These are phyloP conservation scores for Phymorhynchus buccinoides DNA, from an alignment of 1,140 invertebrate species.

Conservation along the genomic window DNA sequence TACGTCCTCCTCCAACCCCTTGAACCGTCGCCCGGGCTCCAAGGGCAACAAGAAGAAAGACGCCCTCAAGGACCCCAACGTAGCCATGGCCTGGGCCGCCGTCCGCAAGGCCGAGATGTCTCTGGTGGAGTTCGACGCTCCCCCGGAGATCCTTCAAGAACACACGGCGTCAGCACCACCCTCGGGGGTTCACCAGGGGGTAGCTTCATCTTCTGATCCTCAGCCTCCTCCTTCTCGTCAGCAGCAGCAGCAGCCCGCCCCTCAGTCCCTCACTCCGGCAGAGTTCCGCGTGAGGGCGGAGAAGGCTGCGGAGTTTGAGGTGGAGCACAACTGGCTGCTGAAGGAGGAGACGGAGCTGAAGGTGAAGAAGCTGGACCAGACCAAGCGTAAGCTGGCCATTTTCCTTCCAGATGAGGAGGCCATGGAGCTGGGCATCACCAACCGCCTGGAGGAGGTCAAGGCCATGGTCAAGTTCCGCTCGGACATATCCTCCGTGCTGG, in stretches of 20 bases:
- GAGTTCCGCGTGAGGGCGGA: conserved; percentile 28
- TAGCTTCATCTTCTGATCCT: neutral
- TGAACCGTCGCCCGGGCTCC: neutral
- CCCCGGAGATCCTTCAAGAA: conserved; percentile 15
- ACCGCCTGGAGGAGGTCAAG: conserved; percentile 55
- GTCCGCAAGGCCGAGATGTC: conserved; percentile 25
- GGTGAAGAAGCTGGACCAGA: conserved; percentile 47
- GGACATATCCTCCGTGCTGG: conserved; percentile 52
- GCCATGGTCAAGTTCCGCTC: conserved; percentile 56
- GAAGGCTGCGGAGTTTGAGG: conserved; percentile 53
- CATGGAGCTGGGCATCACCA: conserved; percentile 48
- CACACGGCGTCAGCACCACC: neutral
- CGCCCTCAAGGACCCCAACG: conserved; percentile 25
- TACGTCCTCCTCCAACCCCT: neutral
- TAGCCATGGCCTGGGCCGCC: conserved; percentile 9
- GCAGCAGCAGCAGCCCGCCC: no score
- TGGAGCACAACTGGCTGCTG: conserved; percentile 62
- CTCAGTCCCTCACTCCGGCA: conserved; percentile 10
- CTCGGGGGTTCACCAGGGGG: neutral
- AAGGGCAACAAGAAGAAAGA: conserved; percentile 24
- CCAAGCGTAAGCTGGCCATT: conserved; percentile 54
- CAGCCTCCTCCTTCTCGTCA: no score
- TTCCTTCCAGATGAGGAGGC: conserved; percentile 57
- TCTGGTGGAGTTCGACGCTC: conserved; percentile 24
- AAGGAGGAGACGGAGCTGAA: conserved; percentile 52